phyloP scores from a whole-genome alignment of 1,140 invertebrate genomes.

The Caenorhabditis elegans region DNA sequence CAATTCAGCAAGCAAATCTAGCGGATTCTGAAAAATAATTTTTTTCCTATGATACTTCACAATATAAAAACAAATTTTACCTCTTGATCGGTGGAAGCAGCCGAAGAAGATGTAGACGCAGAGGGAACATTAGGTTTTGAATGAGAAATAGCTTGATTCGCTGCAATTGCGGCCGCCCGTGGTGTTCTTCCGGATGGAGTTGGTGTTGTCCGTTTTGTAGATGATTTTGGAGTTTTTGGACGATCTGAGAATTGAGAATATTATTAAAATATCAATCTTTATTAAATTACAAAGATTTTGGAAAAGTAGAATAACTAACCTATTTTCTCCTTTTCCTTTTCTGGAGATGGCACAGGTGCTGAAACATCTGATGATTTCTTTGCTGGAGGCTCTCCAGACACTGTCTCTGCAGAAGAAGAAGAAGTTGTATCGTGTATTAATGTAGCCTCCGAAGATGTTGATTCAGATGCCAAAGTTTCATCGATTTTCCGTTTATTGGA shows the following conservation, averaged over 20 bases:
- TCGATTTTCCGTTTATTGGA: no score
- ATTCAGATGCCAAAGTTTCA: no score
- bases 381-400: no score
- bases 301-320: no score
- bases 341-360: no score
- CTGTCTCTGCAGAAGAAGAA: no score
- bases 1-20: neutral
- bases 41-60: neutral
- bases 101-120: neutral
- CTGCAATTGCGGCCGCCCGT: neutral
- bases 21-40: neutral
- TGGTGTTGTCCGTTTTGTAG: conserved; percentile 67
- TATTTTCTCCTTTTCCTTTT: no score
- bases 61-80: neutral
- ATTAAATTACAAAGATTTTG: no score
- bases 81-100: neutral
- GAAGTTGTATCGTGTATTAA: no score
- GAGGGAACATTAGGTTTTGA: conserved; percentile 65
- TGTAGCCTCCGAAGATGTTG: no score
- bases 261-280: no score
- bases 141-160: neutral
- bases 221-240: neutral
- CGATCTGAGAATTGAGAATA: conserved; percentile 25
- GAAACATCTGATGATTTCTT: no score
- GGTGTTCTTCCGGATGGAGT: neutral